A percentile compares a stretch with the other conserved stretches of the same genome.
These are phyloP conservation scores for Platynereis dumerilii DNA, from an alignment of 2,888 invertebrate species.

Conservation along the genomic window DNA sequence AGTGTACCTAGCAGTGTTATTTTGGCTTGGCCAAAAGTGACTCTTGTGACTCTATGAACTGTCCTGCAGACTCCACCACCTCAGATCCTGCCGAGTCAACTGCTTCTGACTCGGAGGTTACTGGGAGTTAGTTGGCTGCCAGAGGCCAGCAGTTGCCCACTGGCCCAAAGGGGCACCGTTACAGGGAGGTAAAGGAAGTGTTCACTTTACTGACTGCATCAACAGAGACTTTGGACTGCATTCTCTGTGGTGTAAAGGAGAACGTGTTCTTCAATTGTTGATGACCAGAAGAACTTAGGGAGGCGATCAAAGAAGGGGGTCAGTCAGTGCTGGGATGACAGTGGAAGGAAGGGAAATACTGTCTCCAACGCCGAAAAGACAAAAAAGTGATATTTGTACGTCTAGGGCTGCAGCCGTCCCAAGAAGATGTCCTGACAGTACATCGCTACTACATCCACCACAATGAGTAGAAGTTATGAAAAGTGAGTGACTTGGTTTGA, in stretches of 20 bases:
- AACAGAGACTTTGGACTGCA: not conserved
- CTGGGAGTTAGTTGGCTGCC: too few species aligned
- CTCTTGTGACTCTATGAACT: too few species aligned
- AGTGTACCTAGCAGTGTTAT: too few species aligned
- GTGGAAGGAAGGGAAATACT: not conserved
- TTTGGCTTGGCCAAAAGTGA: too few species aligned
- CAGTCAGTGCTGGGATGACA: not conserved
- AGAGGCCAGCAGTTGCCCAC: too few species aligned
- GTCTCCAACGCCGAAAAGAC: not conserved
- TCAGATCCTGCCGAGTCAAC: too few species aligned
- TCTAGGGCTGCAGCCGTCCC: not conserved
- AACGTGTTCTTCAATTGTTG: not conserved
- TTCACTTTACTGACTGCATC: too few species aligned
- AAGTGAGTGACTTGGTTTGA: not conserved
- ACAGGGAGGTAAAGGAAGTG: too few species aligned
- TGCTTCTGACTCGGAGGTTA: too few species aligned
- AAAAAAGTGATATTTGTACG: not conserved
- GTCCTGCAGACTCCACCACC: too few species aligned
- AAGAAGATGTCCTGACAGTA: not conserved
- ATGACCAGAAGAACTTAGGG: not conserved
- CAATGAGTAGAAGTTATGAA: not conserved
- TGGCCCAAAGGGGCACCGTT: too few species aligned
- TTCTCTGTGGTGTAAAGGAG: not conserved
- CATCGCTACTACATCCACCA: not conserved
- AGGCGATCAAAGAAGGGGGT: not conserved